Evolutionary conservation across 2,113 vertebrate species (phyloP).

Genomic region (Pseudolaguvia tuberculata): DNA sequence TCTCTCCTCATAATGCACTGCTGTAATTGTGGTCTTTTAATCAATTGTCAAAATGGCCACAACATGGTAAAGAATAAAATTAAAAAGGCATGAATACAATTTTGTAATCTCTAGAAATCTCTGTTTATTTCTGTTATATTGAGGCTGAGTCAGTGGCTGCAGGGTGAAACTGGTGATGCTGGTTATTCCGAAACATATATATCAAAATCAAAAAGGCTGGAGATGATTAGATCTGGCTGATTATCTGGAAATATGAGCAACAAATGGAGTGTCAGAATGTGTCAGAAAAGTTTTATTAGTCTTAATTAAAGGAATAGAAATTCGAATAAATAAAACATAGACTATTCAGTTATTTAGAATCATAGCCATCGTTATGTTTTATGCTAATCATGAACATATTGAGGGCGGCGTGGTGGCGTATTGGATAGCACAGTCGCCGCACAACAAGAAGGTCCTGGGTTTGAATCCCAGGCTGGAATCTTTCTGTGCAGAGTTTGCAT

Average conservation of each 20-base stretch:
- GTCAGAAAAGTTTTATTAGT: not conserved
- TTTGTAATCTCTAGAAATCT: too few species aligned
- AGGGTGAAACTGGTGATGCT: not conserved
- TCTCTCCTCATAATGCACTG: too few species aligned
- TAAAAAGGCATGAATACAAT: too few species aligned
- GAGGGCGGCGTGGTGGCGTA: too few species aligned
- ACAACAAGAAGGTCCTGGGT: too few species aligned
- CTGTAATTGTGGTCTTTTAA: too few species aligned
- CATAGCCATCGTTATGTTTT: not conserved
- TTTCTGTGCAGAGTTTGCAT: too few species aligned
- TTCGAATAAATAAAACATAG: not conserved
- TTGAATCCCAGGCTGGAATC: too few species aligned
- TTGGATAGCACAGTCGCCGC: too few species aligned
- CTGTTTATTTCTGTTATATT: not conserved
- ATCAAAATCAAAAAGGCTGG: not conserved
- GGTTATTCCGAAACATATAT: not conserved
- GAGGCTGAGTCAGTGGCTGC: not conserved
- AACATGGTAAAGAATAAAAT: too few species aligned
- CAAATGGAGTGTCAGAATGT: conserved; percentile 3
- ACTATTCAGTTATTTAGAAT: conserved; percentile 4
- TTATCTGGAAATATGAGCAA: conserved; percentile 3
- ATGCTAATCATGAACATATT: not conserved
- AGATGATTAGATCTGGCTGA: not conserved
- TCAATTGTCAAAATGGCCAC: too few species aligned
- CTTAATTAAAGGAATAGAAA: not conserved